phyloP scores from a whole-genome alignment of 2,888 invertebrate species.

The Gibbula magus region DNA sequence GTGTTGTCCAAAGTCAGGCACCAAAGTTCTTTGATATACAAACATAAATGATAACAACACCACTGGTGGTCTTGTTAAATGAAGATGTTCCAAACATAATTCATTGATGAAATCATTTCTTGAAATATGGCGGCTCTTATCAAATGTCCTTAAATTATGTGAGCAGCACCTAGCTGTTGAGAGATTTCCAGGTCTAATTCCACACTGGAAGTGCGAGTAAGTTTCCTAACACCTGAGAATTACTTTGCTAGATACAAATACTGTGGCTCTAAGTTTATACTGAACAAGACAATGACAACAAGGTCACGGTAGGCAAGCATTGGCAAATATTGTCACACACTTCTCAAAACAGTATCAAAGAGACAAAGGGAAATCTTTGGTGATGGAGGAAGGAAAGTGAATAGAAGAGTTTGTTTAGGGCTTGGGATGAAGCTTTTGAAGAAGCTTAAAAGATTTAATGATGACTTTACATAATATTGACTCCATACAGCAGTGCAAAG shows the following conservation, averaged over 20 bases:
- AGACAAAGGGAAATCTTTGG: constrained; percentile 11
- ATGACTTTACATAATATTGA: constrained; percentile 13
- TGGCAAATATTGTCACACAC: constrained; percentile 29
- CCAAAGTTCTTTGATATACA: constrained; percentile 6
- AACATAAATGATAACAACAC: neutral
- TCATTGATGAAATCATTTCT: constrained; percentile 4
- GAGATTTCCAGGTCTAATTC: neutral
- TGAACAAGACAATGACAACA: neutral
- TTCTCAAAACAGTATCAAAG: constrained; percentile 31
- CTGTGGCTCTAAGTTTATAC: neutral
- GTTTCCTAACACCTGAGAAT: neutral
- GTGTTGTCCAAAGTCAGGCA: neutral
- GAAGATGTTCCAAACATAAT: neutral
- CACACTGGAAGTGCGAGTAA: constrained; percentile 2
- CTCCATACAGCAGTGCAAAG: constrained; percentile 13
- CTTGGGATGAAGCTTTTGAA: neutral
- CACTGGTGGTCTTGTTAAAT: constrained; percentile 7
- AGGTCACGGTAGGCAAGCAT: neutral
- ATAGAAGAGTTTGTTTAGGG: constrained; percentile 2
- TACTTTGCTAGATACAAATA: constrained; percentile 13
- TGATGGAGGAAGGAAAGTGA: neutral
- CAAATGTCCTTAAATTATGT: constrained; percentile 1
- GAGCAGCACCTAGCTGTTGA: neutral
- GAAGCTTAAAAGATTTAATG: constrained; percentile 18
- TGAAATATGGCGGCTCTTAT: constrained; percentile 6